Base-by-base conservation (phyloP, 2,888 invertebrate species). In the Tiphia femorata region DNA sequence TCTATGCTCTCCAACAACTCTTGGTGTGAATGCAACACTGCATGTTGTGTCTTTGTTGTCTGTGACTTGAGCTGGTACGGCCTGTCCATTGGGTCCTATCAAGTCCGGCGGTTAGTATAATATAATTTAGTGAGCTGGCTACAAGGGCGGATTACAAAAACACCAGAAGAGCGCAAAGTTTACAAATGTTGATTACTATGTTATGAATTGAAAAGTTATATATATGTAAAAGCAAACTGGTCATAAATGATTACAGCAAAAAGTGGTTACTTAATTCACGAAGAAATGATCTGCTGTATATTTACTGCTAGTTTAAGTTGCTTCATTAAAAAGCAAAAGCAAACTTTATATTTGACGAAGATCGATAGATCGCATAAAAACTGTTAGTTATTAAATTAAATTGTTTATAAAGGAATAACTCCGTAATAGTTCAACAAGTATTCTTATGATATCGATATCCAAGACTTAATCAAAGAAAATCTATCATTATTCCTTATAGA, bases 81-180 rank as follows among this genome's bases (percentile, higher is more conserved):
- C 91, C 84, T 94, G 93, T 77, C 95, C 95, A 82, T 94, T 94
- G 73, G 97, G 96, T 86, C 95, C 97, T 96, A 87, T 72, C 83
- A 84, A 80, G 78, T 81, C 80, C 81, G 76, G 74, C 78, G 76
- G 76, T 80, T 80, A 81, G 81, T 80, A 76, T 78, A 67, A 75
- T 77, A 78, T 63, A 74, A 78, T 78, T 68, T 70, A 73, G 75
- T 72, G 61, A 76, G 74, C 72, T 72, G 70, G 73, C 71, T 75
- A 76, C 65, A 62, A 57, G 70, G 65, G 61, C 64, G 55, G 62
- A 64, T 59, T 62, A 56, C 58, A 59, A 49, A 53, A 58, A 51
- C 60, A 68, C 67, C 58, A 48, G 54, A 67, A 56, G 54, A n/a
- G n/a, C n/a, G n/a, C n/a, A n/a, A n/a, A n/a, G n/a, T n/a, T n/a